Conservation (phyloP, 2,797 vertebrate species). For the Pseudochirops cupreus region DNA sequence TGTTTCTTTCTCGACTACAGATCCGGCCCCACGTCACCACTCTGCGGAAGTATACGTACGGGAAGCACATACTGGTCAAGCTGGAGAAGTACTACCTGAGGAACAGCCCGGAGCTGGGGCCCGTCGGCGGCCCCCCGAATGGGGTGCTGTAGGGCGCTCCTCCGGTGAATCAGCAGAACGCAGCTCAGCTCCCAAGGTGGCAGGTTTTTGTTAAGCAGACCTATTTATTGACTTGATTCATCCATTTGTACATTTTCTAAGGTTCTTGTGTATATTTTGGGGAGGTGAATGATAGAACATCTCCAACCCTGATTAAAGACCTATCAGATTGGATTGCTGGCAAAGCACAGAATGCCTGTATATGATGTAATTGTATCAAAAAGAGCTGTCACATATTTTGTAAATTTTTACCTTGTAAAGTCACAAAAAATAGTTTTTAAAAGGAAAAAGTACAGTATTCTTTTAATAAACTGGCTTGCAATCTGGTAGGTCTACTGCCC, state of each 20-base stretch:
- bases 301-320: constrained; percentile 86
- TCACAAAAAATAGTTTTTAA: constrained; percentile 95
- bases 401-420: constrained; percentile 99
- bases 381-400: constrained; percentile 95
- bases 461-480: constrained; percentile 98
- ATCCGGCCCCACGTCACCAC: constrained; percentile 98
- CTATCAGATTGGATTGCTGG: constrained; percentile 89
- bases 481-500: constrained; percentile 92
- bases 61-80: constrained; percentile 99
- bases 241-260: constrained; percentile 91
- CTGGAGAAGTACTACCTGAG: constrained; percentile 99
- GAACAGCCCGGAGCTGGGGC: constrained; percentile 95
- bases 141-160: constrained; percentile 91
- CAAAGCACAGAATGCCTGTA: constrained; percentile 96
- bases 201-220: constrained; percentile 85
- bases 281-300: constrained; percentile 85
- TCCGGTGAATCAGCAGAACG: constrained; percentile 90
- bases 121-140: constrained; percentile 96
- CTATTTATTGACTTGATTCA: constrained; percentile 90
- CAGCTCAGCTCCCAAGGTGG: constrained; percentile 88
- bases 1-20: constrained; percentile 81
- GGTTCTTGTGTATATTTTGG: constrained; percentile 89
- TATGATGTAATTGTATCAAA: constrained; percentile 96
- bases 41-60: constrained; percentile 98
- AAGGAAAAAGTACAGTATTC: constrained; percentile 93